Conservation (phyloP, 2,797 vertebrate genomes). For the Spea hammondii region DNA sequence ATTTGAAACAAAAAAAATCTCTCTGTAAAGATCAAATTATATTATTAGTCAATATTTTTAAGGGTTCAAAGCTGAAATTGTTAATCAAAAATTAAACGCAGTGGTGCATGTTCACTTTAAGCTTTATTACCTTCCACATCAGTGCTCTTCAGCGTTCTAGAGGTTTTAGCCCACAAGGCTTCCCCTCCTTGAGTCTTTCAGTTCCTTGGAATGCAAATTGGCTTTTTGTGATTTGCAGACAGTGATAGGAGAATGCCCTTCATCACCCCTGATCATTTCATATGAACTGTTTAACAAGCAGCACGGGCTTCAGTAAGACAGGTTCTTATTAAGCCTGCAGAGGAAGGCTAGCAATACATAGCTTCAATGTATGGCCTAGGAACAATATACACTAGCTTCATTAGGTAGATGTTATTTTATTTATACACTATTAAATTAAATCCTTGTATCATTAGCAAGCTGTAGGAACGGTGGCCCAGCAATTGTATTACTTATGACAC, state of each 20-base stretch:
- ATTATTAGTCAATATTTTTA: not conserved
- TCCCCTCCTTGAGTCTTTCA: not conserved
- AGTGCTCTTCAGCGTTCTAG: not conserved
- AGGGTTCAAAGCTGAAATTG: not conserved
- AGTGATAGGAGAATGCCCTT: not conserved
- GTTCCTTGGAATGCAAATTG: not conserved
- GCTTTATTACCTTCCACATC: not conserved
- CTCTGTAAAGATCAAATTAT: no score
- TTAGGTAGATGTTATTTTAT: no score
- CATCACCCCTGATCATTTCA: not conserved
- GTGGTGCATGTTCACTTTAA: not conserved
- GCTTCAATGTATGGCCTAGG: no score
- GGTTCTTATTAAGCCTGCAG: no score
- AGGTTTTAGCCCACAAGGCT: not conserved
- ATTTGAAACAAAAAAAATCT: no score
- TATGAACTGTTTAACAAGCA: not conserved
- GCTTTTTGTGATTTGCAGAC: not conserved
- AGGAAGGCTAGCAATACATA: no score
- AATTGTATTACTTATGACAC: no score
- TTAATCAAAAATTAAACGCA: not conserved
- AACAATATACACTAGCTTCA: no score
- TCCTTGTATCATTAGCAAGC: no score
- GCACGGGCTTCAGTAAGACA: not conserved
- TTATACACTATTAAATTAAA: no score
- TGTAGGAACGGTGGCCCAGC: no score